These are phyloP conservation scores for Apamea crenata DNA, from an alignment of 2,888 invertebrate species.

Conservation along the genomic window DNA sequence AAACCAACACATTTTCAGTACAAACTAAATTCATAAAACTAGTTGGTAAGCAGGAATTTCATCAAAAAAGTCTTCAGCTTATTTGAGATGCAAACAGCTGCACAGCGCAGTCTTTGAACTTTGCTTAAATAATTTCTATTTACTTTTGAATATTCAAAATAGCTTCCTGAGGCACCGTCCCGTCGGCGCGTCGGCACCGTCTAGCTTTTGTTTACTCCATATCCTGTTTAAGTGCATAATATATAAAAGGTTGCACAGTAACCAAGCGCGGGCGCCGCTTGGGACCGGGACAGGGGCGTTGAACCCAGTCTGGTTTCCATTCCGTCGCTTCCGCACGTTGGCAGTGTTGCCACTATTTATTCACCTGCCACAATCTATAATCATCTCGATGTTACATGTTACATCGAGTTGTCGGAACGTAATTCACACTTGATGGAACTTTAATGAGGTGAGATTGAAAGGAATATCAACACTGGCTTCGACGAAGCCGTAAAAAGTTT, in stretches of 20 bases:
- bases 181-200: slow-evolving; percentile 22
- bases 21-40: background rate
- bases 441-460: slow-evolving; percentile 10
- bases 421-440: slow-evolving; percentile 51
- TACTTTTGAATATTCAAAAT: slow-evolving; percentile 44
- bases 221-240: slow-evolving; percentile 49
- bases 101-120: slow-evolving; percentile 30
- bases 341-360: slow-evolving; percentile 57
- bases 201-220: slow-evolving; percentile 49
- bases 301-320: slow-evolving; percentile 81
- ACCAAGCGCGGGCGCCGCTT: slow-evolving; percentile 51
- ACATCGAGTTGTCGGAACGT: slow-evolving; percentile 13
- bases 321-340: slow-evolving; percentile 73
- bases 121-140: slow-evolving; percentile 19
- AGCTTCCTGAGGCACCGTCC: slow-evolving; percentile 26
- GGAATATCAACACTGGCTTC: slow-evolving; percentile 23
- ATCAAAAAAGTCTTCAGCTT: background rate
- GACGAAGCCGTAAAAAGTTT: slow-evolving; percentile 12
- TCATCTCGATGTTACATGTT: slow-evolving; percentile 44
- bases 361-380: slow-evolving; percentile 63
- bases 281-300: slow-evolving; percentile 74
- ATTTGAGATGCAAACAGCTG: slow-evolving; percentile 12
- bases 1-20: background rate
- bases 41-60: background rate
- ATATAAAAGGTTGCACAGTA: slow-evolving; percentile 36